Evolutionary conservation across 2,888 invertebrate genomes (phyloP), one percentile per base, ranked within the genome.

Genomic region (Rotaria macrura): DNA sequence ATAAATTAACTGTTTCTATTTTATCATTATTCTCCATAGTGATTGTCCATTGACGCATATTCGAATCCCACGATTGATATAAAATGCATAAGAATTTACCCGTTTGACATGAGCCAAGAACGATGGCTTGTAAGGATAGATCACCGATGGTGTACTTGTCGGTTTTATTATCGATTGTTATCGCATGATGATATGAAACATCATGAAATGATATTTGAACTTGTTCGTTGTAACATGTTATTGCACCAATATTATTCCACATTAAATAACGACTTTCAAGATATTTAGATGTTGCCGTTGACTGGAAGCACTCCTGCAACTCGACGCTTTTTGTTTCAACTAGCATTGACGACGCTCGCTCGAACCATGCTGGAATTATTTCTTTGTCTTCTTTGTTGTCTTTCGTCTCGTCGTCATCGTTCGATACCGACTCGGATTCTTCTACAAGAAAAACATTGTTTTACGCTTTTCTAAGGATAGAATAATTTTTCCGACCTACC

Each of bases 241-340:
- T 79, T 43, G 79, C 79, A 43, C 79, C 79, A 3, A 79, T 43
- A 43, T 43, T 79, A 43, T 79, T 79, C 79, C 79, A 79, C 5
- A 79, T 3, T 43, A 79, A n/a, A 79, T 43, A 79, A 43, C 79
- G 40, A 43, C 43, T 79, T 43, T 79, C 43, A n/a, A 79, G 79
- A 79, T 79, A 79, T 79, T 79, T 79, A 4, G 79, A 79, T 40
- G 79, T 79, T 40, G 79, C 43, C n/a, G 79, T 79, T n/a, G 79
- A 43, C 43, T 79, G 79, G 43, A 79, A 79, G 14, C 43, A 79
- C n/a, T 79, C 79, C 43, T 79, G 79, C n/a, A 79, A 43, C 43
- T 79, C 79, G 14, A 43, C 12, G 14, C 43, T 34, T 79, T 79
- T 65, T 38, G 65, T 38, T 65, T 65, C 65, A 57, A 2, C 29